Percentiles rank a stretch among this genome's conserved stretches.
phyloP scores from a whole-genome alignment of 23 tunicate genomes.

The Styela plicata region DNA sequence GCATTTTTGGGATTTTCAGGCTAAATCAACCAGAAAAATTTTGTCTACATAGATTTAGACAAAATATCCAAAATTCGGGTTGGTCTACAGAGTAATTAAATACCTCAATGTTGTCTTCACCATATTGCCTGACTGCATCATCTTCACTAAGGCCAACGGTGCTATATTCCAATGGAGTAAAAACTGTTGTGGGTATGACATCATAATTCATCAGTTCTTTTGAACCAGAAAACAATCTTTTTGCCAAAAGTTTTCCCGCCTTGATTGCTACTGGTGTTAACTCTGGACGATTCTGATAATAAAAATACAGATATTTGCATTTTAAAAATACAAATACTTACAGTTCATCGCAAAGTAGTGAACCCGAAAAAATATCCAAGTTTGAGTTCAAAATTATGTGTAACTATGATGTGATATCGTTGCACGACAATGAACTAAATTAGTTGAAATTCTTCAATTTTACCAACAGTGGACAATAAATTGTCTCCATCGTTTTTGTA shows the following conservation, averaged over 20 bases:
- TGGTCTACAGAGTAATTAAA: not conserved
- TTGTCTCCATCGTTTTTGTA: too few species aligned
- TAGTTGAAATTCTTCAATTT: too few species aligned
- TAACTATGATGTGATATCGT: too few species aligned
- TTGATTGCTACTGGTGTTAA: conserved; percentile 78
- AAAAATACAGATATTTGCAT: not conserved
- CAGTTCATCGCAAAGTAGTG: too few species aligned
- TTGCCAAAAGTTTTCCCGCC: conserved; percentile 68
- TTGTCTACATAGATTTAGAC: too few species aligned
- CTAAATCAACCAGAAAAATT: too few species aligned
- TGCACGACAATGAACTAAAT: too few species aligned
- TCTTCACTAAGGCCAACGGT: conserved; percentile 86
- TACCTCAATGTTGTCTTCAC: conserved; percentile 63
- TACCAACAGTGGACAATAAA: too few species aligned
- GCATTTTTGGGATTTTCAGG: too few species aligned
- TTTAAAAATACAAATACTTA: not conserved
- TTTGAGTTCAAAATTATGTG: too few species aligned
- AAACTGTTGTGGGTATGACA: conserved; percentile 82
- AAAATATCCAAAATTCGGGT: too few species aligned
- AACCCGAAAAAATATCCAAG: too few species aligned
- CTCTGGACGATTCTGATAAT: conserved; percentile 67
- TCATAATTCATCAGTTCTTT: conserved; percentile 44
- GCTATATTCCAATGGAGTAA: conserved; percentile 88
- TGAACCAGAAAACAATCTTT: conserved; percentile 49
- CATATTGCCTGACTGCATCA: conserved; percentile 52